Evolutionary conservation across 2,888 invertebrate genomes (phyloP).

Genomic region (Leptinotarsa tumamoca): DNA sequence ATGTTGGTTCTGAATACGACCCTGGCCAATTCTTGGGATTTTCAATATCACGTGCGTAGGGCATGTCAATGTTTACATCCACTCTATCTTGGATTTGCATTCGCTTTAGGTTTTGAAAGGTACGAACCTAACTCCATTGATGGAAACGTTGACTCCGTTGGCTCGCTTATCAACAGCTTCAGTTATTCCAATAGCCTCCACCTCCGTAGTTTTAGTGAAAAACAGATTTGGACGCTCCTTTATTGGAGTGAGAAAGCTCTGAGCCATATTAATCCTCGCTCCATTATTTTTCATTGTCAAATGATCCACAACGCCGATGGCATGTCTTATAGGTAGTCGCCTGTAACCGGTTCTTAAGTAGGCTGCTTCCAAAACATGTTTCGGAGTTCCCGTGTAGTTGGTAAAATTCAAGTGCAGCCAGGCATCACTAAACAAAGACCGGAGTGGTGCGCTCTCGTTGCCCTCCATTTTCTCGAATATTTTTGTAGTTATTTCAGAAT

Average conservation of each 20-base stretch:
- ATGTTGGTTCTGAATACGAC: too few relatives aligned
- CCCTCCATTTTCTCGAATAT: slow-evolving; percentile 81
- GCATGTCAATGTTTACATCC: too few relatives aligned
- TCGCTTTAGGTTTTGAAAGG: too few relatives aligned
- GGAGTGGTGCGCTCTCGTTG: slow-evolving; percentile 30
- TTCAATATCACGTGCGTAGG: too few relatives aligned
- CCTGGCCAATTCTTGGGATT: too few relatives aligned
- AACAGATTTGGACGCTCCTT: slow-evolving; percentile 80
- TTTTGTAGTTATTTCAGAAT: slow-evolving; percentile 78
- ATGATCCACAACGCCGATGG: slow-evolving; percentile 43
- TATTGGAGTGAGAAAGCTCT: slow-evolving; percentile 84
- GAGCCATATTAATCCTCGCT: slow-evolving; percentile 67
- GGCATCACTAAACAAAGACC: slow-evolving; percentile 41
- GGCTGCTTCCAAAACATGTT: slow-evolving; percentile 69
- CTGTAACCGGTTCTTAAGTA: slow-evolving; percentile 88
- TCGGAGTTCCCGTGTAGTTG: slow-evolving; percentile 36
- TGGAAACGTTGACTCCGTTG: slow-evolving; percentile 49
- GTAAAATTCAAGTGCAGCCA: slow-evolving; percentile 39
- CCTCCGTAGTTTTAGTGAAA: slow-evolving; percentile 80
- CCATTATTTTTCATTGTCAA: slow-evolving; percentile 45
- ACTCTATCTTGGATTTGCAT: too few relatives aligned
- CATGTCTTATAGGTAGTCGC: slow-evolving; percentile 65
- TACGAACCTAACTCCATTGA: slow-evolving; percentile 33
- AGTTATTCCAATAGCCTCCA: slow-evolving; percentile 69
- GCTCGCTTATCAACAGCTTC: slow-evolving; percentile 70